Evolutionary conservation across 2,797 vertebrate genomes (phyloP), one percentile per base, ranked within the genome.

Genomic region (Astyanax mexicanus): DNA sequence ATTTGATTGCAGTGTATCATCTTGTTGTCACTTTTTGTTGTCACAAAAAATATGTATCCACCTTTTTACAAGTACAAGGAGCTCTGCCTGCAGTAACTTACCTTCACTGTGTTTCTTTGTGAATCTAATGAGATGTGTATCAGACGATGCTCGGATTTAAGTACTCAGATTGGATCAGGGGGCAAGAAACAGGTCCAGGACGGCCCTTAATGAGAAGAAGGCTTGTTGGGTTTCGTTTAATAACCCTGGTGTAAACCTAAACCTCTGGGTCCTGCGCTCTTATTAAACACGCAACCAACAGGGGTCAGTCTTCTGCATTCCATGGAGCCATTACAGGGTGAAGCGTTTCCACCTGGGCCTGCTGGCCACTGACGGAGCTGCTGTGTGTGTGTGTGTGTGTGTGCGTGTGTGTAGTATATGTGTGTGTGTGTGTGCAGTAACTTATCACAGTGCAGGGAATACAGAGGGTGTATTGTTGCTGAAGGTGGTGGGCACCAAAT

Each of bases 141-240:
- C n/a, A n/a, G n/a, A n/a, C n/a, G n/a, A n/a, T n/a, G n/a, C n/a
- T 32, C 29, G 5, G 29, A 2, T 32, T 5, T 5, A n/a, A n/a
- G n/a, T n/a, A n/a, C n/a, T n/a, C n/a, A n/a, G n/a, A n/a, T n/a
- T n/a, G n/a, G n/a, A n/a, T n/a, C n/a, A n/a, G n/a, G n/a, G n/a
- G n/a, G n/a, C n/a, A n/a, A n/a, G n/a, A n/a, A n/a, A 32, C 29
- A 5, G 29, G 29, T 32, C 29, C 5, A 5, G 29, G 5, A 32
- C 29, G 32, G 2, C 29, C 29, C 29, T 32, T n/a, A n/a, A n/a
- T n/a, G 84, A 71, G 74, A 81, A 85, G 81, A 75, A 58, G 81
- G 83, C 88, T 90, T 87, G 87, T 89, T 86, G 82, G 67, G 82
- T 91, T 89, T 85, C 83, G 86, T 87, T 85, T 29, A 89, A 82